Percentiles rank a stretch among this genome's conserved stretches.
These are phyloP conservation scores for Suillia variegata DNA, from an alignment of 2,888 invertebrate species.

Conservation along the genomic window DNA sequence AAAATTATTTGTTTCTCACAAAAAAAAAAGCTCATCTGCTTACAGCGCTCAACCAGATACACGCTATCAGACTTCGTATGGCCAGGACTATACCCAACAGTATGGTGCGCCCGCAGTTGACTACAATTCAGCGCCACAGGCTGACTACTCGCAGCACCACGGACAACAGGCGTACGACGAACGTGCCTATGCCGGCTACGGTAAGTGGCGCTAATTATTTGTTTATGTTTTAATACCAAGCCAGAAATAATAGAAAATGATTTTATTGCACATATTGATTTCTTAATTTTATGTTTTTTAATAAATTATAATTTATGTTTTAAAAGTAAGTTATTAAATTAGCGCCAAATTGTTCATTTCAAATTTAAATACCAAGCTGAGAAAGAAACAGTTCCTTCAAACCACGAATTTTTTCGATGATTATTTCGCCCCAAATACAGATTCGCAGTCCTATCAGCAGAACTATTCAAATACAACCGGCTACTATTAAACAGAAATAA, in stretches of 20 bases:
- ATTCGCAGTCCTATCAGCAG: constrained; percentile 60
- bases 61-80: constrained; percentile 55
- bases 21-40: constrained; percentile 52
- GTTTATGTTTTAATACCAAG: no score
- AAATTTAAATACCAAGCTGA: no score
- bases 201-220: no score
- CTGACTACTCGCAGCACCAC: constrained; percentile 57
- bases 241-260: no score
- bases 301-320: background rate
- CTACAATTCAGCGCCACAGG: constrained; percentile 56
- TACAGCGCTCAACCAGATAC: constrained; percentile 57
- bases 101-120: constrained; percentile 60
- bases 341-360: no score
- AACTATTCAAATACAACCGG: constrained; percentile 59
- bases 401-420: background rate
- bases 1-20: background rate
- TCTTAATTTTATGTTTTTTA: no score
- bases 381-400: no score
- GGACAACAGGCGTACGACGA: constrained; percentile 56
- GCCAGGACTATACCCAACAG: constrained; percentile 60
- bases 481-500: constrained; percentile 52
- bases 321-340: no score
- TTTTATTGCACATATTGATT: no score
- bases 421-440: constrained; percentile 34
- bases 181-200: constrained; percentile 59